Base-by-base conservation (phyloP, 2,888 invertebrate genomes). In the Luperina testacea region DNA sequence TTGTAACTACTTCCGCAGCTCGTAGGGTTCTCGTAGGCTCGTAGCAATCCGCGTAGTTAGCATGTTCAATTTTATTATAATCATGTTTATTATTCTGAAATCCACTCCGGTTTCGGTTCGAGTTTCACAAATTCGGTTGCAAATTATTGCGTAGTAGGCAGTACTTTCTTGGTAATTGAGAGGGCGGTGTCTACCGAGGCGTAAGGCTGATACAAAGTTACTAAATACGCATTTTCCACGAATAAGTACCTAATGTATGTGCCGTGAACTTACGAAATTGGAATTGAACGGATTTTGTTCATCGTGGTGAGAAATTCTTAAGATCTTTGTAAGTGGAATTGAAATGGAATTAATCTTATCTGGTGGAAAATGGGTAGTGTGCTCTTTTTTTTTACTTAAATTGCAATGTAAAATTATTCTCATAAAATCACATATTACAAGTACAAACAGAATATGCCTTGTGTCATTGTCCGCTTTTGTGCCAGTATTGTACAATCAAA, bases 121-220 rank as follows among this genome's bases (percentile, higher is more conserved):
- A 68, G 65, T 70, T 74, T 74, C 65, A 51, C 38, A 61, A 78
- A n/a, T 59, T 72, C 59, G 27, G 71, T 74, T 73, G 42, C 71
- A 63, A 81, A 73, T 67, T 78, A 72, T 75, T 53, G n/a, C 69
- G 78, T 38, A 32, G 59, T 61, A 68, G 63, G 48, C 45, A 64
- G 71, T 74, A 78, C 27, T 78, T 74, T 81, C 70, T 64, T 64
- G 24, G 53, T 84, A 84, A 82, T 84, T 81, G 72, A 64, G 81
- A 67, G 70, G 67, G 78, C 42, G 84, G 69, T 63, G 32, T 48
- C 57, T 78, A 70, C 38, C 42, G 51, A 78, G 42, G 42, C 57
- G 73, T 78, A 61, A 75, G 57, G 64, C 27, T 32, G 32, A 69
- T 42, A 69, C 74, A 64, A 74, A 80, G 69, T 72, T 75, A 72